A percentile compares a stretch with the other conserved stretches of the same genome.
phyloP scores from a whole-genome alignment of 2,888 invertebrate species.

The Stenurella melanura region DNA sequence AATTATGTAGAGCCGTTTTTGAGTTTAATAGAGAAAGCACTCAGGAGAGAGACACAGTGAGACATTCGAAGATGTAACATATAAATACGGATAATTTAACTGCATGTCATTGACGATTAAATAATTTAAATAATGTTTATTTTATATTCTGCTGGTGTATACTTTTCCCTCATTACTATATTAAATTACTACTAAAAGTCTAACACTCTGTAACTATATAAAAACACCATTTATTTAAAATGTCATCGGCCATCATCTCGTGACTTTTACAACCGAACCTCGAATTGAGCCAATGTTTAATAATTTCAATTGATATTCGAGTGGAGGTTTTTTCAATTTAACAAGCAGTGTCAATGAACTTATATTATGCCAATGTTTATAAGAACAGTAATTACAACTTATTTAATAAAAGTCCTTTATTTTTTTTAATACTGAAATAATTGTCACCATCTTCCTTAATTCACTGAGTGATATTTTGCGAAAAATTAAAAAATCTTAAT shows the following conservation, averaged over 20 bases:
- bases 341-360: neutral
- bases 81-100: too few relatives aligned
- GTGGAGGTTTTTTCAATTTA: neutral
- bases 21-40: too few relatives aligned
- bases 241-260: neutral
- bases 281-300: neutral
- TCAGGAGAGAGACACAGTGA: too few relatives aligned
- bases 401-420: neutral
- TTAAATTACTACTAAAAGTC: neutral
- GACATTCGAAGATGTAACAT: too few relatives aligned
- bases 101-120: too few relatives aligned
- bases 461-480: neutral
- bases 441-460: neutral
- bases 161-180: neutral
- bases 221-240: neutral
- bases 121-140: too few relatives aligned
- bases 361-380: neutral
- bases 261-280: neutral
- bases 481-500: neutral
- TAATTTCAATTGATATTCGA: neutral
- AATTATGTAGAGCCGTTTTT: too few relatives aligned
- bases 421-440: neutral
- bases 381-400: neutral
- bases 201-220: neutral
- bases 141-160: too few relatives aligned